A percentile compares a stretch with the other conserved stretches of the same genome.
phyloP scores from a whole-genome alignment of 2,113 vertebrate genomes.

The Neotragus moschatus region DNA sequence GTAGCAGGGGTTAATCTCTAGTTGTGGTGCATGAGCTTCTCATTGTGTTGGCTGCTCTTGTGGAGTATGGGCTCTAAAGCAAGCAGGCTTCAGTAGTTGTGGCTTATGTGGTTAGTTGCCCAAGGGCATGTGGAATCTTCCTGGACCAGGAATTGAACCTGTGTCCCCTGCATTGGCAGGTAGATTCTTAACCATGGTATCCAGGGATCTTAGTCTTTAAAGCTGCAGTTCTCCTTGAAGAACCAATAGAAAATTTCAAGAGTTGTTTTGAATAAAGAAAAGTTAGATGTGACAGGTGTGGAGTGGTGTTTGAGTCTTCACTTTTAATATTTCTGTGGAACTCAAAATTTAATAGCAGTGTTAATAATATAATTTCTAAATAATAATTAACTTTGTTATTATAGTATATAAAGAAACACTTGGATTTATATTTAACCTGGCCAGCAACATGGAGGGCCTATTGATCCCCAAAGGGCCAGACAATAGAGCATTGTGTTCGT shows the following conservation, averaged over 20 bases:
- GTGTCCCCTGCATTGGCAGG: not conserved
- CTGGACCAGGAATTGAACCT: not conserved
- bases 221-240: not conserved
- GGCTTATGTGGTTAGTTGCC: not conserved
- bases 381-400: not conserved
- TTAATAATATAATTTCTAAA: not conserved
- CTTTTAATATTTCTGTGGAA: not conserved
- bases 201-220: not conserved
- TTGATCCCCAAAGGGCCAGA: not conserved
- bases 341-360: not conserved
- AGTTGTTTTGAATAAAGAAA: slow-evolving; percentile 16
- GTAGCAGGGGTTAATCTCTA: not conserved
- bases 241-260: not conserved
- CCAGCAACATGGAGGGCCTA: not conserved
- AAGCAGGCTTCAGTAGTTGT: not conserved
- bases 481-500: not conserved
- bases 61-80: not conserved
- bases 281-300: not conserved
- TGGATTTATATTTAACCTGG: not conserved
- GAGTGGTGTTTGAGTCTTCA: not conserved
- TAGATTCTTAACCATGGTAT: not conserved
- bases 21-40: not conserved
- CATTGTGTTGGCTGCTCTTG: not conserved
- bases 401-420: not conserved
- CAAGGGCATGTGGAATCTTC: not conserved